These are phyloP conservation scores for Vanessa tameamea DNA, from an alignment of 1,140 invertebrate species.

Conservation along the genomic window DNA sequence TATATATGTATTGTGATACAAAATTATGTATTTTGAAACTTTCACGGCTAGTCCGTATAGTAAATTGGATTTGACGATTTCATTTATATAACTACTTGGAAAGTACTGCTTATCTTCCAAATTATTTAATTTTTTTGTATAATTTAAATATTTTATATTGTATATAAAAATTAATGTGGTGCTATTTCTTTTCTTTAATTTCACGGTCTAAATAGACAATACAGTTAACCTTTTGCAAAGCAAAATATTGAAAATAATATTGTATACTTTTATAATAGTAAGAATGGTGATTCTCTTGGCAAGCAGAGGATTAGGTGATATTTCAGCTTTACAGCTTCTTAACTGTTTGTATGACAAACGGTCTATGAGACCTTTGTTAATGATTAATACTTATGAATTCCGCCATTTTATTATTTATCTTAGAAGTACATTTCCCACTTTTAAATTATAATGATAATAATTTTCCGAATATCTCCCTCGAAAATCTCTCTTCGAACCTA, in stretches of 20 bases:
- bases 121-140: neutral
- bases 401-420: constrained; percentile 5
- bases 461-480: neutral
- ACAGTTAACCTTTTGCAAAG: constrained; percentile 70
- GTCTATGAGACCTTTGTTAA: constrained; percentile 66
- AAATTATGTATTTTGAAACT: too few species aligned
- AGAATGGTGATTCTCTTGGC: constrained; percentile 63
- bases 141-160: constrained; percentile 30
- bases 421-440: constrained; percentile 9
- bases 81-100: too few species aligned
- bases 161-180: constrained; percentile 34
- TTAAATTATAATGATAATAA: neutral
- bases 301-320: constrained; percentile 73
- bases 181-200: constrained; percentile 58
- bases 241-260: constrained; percentile 58
- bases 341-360: constrained; percentile 58
- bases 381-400: constrained; percentile 1
- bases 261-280: constrained; percentile 60
- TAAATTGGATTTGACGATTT: too few species aligned
- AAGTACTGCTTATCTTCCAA: neutral
- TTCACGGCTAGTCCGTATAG: too few species aligned
- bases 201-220: constrained; percentile 69
- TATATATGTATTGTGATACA: constrained; percentile 1
- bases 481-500: constrained; percentile 6
- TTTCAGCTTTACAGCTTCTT: constrained; percentile 78